These are phyloP conservation scores for Rotaria socialis DNA, from an alignment of 2,888 invertebrate genomes.

Conservation along the genomic window DNA sequence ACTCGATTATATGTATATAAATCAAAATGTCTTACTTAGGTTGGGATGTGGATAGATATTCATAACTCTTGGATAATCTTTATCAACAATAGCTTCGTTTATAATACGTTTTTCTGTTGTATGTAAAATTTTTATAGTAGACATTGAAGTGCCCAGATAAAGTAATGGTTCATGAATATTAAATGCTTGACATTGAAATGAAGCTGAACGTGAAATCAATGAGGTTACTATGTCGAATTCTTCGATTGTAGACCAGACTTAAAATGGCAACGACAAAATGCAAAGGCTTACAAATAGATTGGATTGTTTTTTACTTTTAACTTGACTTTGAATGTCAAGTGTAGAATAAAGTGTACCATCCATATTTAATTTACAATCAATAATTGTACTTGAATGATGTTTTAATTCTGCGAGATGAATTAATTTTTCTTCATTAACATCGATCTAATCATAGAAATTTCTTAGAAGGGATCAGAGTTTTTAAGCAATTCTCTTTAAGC, in stretches of 20 bases:
- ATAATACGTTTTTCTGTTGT: constrained; percentile 21
- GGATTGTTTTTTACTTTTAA: not conserved
- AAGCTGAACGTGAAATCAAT: not conserved
- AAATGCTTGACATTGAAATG: not conserved
- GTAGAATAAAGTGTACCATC: not conserved
- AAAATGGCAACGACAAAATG: not conserved
- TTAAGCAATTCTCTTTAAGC: not conserved
- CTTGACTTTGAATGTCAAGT: constrained; percentile 28
- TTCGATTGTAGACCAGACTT: not conserved
- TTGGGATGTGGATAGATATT: not conserved
- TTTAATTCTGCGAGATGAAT: constrained; percentile 23
- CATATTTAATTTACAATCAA: constrained; percentile 20
- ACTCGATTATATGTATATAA: not conserved
- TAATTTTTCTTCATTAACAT: not conserved
- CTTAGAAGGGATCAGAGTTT: too few species aligned
- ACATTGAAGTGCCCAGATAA: constrained; percentile 23
- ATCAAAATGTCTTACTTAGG: not conserved
- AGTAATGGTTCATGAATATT: not conserved
- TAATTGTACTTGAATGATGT: constrained; percentile 20
- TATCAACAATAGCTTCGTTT: constrained; percentile 7
- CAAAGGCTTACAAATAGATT: too few species aligned
- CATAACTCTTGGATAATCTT: constrained; percentile 26
- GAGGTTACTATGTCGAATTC: constrained; percentile 4
- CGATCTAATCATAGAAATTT: not conserved
- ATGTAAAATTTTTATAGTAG: constrained; percentile 15